Base-by-base conservation (phyloP, 2,888 invertebrate species). In the Spisula solida region DNA sequence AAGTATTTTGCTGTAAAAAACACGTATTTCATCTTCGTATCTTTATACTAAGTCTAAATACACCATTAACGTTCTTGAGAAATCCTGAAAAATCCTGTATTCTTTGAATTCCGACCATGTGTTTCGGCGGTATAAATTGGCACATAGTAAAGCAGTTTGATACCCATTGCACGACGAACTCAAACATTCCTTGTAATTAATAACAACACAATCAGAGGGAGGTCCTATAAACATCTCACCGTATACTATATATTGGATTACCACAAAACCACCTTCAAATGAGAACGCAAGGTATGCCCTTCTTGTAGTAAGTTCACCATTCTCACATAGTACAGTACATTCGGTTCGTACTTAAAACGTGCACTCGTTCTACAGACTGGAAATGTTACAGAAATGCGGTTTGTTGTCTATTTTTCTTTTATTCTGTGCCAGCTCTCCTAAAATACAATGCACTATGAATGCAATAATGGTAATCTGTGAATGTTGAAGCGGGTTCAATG, bases 331-430 rank as follows among this genome's bases (percentile, higher is more conserved):
- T 75, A 75, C 75, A 25, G 75, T 75, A 75, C 75, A 75, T 16
- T 75, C 29, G 75, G 29, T 75, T 4, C 31, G 75, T 31, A 16
- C 8, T 75, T 16, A 75, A 34, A 75, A 18, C 75, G 75, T 75
- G 18, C 29, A 75, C 14, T 31, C 16, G 20, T 29, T 18, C 31
- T 75, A 75, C 75, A 31, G 12, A 34, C 34, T 31, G 75, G 31
- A 20, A 31, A 34, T 18, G 31, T 75, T 75, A 18, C 18, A 16
- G 75, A 25, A 75, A 75, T 75, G 75, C 18, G 75, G 75, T 75
- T 75, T 31, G 75, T 34, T 75, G 29, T 34, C 31, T 12, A 75
- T 75, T 75, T 75, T 75, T 75, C 75, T 75, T 75, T 75, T 75
- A 34, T 75, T 75, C 18, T 75, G 34, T 75, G 75, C 75, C 75